A percentile compares a stretch with the other conserved stretches of the same genome.
These are phyloP conservation scores for Megamerina dolium DNA, from an alignment of 2,888 invertebrate species.

Conservation along the genomic window DNA sequence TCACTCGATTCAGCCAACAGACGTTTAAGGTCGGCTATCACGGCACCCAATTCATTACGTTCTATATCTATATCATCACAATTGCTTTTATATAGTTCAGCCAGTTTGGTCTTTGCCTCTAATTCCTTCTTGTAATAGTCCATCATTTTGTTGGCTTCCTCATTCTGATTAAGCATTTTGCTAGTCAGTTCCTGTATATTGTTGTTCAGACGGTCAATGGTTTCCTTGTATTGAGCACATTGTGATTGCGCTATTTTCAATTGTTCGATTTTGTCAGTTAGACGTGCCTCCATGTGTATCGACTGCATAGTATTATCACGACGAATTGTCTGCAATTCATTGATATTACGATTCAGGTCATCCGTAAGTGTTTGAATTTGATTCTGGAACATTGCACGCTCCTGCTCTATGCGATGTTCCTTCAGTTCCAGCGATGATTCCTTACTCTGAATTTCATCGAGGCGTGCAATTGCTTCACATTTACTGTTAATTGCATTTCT, in stretches of 20 bases:
- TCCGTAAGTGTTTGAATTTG: constrained; percentile 73
- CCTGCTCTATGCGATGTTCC: constrained; percentile 79
- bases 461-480: constrained; percentile 73
- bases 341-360: constrained; percentile 71
- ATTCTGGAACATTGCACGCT: constrained; percentile 66
- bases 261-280: constrained; percentile 76
- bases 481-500: constrained; percentile 71
- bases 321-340: constrained; percentile 70
- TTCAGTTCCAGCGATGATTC: constrained; percentile 73
- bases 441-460: constrained; percentile 75
- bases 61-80: constrained; percentile 72
- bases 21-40: constrained; percentile 68
- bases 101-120: constrained; percentile 75
- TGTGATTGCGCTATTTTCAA: constrained; percentile 65
- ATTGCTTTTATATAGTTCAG: constrained; percentile 76
- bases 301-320: constrained; percentile 64
- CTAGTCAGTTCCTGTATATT: constrained; percentile 65
- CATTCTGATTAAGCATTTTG: constrained; percentile 67
- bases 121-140: constrained; percentile 74
- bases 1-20: constrained; percentile 73
- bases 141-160: constrained; percentile 62
- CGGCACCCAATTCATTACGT: constrained; percentile 69
- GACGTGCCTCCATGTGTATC: constrained; percentile 66
- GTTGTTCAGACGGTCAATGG: constrained; percentile 61
- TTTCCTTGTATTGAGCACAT: constrained; percentile 62